A percentile compares a stretch with the other conserved stretches of the same genome.
These are phyloP conservation scores for Protobothrops mucrosquamatus DNA, from an alignment of 2,113 vertebrate genomes.

Conservation along the genomic window DNA sequence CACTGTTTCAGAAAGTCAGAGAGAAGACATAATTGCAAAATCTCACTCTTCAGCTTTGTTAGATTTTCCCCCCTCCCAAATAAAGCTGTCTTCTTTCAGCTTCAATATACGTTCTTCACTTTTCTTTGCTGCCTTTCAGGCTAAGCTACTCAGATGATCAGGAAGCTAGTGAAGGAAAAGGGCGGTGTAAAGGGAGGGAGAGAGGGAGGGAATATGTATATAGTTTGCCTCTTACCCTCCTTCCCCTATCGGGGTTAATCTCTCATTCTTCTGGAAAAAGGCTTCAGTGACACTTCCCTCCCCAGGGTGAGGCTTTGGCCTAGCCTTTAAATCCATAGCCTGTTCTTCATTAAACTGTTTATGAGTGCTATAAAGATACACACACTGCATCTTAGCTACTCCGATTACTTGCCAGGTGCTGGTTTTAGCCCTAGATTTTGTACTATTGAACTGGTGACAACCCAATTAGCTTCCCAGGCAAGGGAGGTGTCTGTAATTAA, in stretches of 20 bases:
- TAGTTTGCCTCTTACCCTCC: constrained; percentile 23
- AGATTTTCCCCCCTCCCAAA: not conserved
- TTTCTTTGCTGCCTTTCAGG: constrained; percentile 21
- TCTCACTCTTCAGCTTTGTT: not conserved
- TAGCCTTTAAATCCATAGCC: constrained; percentile 43
- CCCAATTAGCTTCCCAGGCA: not conserved
- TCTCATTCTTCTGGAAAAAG: constrained; percentile 5
- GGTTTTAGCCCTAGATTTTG: constrained; percentile 10
- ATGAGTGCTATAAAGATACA: constrained; percentile 38
- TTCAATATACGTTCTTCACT: not conserved
- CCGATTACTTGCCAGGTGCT: not conserved
- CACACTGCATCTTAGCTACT: not conserved
- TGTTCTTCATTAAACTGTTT: constrained; percentile 34
- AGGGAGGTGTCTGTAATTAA: constrained; percentile 22
- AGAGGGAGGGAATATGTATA: constrained; percentile 13
- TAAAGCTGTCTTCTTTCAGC: not conserved
- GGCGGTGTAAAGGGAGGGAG: constrained; percentile 37
- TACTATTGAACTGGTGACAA: not conserved
- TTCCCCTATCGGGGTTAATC: constrained; percentile 6
- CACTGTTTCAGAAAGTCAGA: not conserved
- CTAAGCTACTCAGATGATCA: constrained; percentile 48
- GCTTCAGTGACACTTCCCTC: constrained; percentile 39
- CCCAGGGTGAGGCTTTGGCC: constrained; percentile 45
- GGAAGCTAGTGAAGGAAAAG: constrained; percentile 52
- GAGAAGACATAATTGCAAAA: not conserved